Conservation (phyloP, 2,888 invertebrate species). For the Campopleginae sp. region DNA sequence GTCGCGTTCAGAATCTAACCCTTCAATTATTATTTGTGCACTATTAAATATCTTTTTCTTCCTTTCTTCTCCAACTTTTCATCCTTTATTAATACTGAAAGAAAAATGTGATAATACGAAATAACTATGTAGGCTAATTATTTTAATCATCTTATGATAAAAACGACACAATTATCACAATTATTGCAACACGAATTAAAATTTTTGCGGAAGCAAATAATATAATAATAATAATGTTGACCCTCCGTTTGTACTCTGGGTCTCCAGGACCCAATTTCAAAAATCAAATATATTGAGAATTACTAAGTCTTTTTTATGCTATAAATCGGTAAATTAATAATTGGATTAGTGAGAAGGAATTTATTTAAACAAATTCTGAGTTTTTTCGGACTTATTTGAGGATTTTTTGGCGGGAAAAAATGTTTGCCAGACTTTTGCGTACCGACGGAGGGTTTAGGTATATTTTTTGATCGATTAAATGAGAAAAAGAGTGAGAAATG, state of each 20-base stretch:
- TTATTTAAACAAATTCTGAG: too few species aligned
- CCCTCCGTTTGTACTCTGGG: too few species aligned
- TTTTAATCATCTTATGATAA: slow-evolving; percentile 46
- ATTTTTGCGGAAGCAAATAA: slow-evolving; percentile 4
- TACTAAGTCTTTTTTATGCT: too few species aligned
- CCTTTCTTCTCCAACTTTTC: neutral
- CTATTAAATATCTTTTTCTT: slow-evolving; percentile 37
- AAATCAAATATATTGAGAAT: too few species aligned
- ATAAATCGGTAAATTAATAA: too few species aligned
- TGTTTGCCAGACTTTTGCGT: too few species aligned
- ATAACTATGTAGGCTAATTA: slow-evolving; percentile 31
- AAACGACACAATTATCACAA: slow-evolving; percentile 58
- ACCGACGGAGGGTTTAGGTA: too few species aligned
- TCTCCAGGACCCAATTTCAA: too few species aligned
- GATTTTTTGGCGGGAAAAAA: too few species aligned
- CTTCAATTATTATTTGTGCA: slow-evolving; percentile 63
- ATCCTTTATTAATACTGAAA: slow-evolving; percentile 41
- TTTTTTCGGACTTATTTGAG: too few species aligned
- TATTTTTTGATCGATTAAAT: slow-evolving; percentile 21
- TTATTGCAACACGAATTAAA: slow-evolving; percentile 43
- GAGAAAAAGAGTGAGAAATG: slow-evolving; percentile 8
- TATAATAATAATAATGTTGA: neutral
- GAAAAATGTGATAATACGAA: slow-evolving; percentile 39
- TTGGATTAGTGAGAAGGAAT: too few species aligned
- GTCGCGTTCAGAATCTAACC: slow-evolving; percentile 43